Percentiles rank a stretch among this genome's conserved stretches.
phyloP scores from a whole-genome alignment of 2,113 vertebrate species.

The Anoplopoma fimbria region DNA sequence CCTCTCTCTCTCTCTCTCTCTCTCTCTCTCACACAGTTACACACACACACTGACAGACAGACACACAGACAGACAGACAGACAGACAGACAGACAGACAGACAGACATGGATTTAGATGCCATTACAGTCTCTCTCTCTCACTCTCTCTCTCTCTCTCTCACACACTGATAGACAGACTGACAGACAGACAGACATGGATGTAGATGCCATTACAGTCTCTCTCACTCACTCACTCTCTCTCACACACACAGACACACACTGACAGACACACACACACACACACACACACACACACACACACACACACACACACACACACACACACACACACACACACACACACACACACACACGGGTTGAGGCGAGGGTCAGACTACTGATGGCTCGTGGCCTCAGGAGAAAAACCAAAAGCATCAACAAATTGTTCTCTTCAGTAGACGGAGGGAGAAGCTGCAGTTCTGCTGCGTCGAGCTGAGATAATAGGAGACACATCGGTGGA shows the following conservation, averaged over 20 bases:
- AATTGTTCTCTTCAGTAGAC: conserved; percentile 22
- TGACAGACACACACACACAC: conserved; percentile 24
- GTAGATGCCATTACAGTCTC: too few relatives aligned
- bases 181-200: too few relatives aligned
- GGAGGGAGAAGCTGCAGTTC: neutral
- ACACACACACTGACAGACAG: conserved; percentile 15
- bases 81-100: conserved; percentile 20
- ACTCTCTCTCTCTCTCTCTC: too few relatives aligned
- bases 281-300: conserved; percentile 16
- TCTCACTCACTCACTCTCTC: too few relatives aligned
- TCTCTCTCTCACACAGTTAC: conserved; percentile 21
- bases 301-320: conserved; percentile 11
- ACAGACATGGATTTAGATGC: conserved; percentile 14
- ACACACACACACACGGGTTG: conserved; percentile 28
- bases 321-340: conserved; percentile 25
- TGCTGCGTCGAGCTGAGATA: neutral
- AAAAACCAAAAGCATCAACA: conserved; percentile 48
- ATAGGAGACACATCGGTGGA: neutral
- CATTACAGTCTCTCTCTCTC: too few relatives aligned
- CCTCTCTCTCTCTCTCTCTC: too few relatives aligned
- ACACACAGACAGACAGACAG: conserved; percentile 19
- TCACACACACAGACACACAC: conserved; percentile 31
- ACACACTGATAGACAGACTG: conserved; percentile 17
- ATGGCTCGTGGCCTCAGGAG: conserved; percentile 28
- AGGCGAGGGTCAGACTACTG: conserved; percentile 30